phyloP scores from a whole-genome alignment of 2,888 invertebrate species.

The Cantharis flavilabris region DNA sequence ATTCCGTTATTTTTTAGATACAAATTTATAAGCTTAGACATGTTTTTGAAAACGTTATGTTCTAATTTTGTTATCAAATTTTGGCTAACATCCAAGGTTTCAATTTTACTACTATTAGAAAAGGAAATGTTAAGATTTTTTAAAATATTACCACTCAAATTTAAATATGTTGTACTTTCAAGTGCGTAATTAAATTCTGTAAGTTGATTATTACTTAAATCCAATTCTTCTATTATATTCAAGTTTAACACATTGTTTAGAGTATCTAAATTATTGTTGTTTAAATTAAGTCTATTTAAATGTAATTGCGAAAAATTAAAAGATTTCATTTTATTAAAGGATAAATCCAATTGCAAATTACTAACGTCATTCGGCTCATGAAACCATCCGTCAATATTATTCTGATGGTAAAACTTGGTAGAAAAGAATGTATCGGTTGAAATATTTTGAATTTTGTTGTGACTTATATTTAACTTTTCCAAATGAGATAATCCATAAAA shows the following conservation, averaged over 20 bases:
- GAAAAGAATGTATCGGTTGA: neutral
- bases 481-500: constrained; percentile 3
- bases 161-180: neutral
- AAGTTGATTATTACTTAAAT: constrained; percentile 2
- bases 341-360: neutral
- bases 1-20: constrained; percentile 7
- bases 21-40: neutral
- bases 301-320: neutral
- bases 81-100: neutral
- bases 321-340: neutral
- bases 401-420: neutral
- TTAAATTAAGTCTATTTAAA: neutral
- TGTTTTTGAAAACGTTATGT: neutral
- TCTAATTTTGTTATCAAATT: neutral
- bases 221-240: neutral
- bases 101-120: neutral
- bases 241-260: neutral
- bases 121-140: neutral
- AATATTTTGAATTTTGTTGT: neutral
- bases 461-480: neutral
- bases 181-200: neutral
- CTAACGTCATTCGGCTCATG: neutral
- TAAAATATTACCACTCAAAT: neutral
- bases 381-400: neutral
- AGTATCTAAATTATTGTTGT: neutral